Conservation (phyloP, 2,113 vertebrate genomes). For the Chroicocephalus ridibundus region DNA sequence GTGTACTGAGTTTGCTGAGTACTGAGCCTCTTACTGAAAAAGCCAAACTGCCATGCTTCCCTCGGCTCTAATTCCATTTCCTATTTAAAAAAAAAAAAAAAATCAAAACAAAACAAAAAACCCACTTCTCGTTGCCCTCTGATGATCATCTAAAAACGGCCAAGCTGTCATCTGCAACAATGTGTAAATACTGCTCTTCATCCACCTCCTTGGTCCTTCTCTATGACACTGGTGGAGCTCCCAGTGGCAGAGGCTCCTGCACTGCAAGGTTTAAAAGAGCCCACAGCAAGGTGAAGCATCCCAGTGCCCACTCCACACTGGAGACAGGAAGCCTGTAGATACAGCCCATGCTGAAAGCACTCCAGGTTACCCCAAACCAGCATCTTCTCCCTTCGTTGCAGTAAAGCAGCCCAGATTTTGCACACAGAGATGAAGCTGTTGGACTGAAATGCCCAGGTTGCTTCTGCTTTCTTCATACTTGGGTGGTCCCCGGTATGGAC, state of each 20-base stretch:
- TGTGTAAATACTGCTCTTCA: neutral
- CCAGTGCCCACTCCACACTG: neutral
- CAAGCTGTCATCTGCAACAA: neutral
- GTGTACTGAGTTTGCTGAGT: neutral
- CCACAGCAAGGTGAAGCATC: neutral
- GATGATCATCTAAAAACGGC: neutral
- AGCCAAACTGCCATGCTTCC: neutral
- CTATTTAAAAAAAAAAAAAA: neutral
- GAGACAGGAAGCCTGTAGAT: neutral
- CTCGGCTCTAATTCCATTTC: neutral
- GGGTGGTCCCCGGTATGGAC: rapidly evolving
- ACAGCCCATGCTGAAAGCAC: neutral
- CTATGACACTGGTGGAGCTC: neutral
- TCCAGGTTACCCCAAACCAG: neutral
- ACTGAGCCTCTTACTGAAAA: neutral
- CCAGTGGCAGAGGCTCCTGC: neutral
- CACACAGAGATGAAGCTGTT: neutral
- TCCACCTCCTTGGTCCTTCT: neutral
- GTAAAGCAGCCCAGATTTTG: neutral
- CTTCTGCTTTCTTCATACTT: neutral
- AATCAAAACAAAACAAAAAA: neutral
- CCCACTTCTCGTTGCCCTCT: neutral
- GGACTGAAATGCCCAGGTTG: neutral
- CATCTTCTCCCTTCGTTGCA: neutral
- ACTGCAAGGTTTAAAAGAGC: neutral